Percentiles rank a stretch among this genome's conserved stretches.
phyloP scores from a whole-genome alignment of 2,888 invertebrate species.

The Folsomia manolachei region DNA sequence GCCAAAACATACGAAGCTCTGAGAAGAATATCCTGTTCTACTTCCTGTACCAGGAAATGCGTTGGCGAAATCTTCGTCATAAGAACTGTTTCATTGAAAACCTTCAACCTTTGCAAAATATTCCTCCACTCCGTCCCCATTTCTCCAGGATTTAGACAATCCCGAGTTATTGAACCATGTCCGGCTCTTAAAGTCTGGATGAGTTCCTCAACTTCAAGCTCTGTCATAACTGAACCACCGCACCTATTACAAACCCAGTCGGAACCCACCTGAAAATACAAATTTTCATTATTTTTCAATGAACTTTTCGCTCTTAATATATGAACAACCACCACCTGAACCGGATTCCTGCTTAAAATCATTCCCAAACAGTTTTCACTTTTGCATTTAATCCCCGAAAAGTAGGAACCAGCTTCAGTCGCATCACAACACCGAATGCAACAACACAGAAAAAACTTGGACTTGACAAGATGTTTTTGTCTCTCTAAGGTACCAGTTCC shows the following conservation, averaged over 20 bases:
- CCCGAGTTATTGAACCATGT: not conserved
- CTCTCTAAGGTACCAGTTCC: not conserved
- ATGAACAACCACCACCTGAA: too few relatives aligned
- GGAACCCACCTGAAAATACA: not conserved
- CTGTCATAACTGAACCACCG: not conserved
- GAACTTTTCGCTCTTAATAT: too few relatives aligned
- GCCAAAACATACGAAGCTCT: not conserved
- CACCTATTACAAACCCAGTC: not conserved
- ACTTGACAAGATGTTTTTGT: not conserved
- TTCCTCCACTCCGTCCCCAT: not conserved
- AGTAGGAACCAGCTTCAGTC: slow-evolving; percentile 19
- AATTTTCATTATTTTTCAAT: too few relatives aligned
- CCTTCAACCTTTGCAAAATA: not conserved
- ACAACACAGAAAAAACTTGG: slow-evolving; percentile 5
- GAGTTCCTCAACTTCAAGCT: not conserved
- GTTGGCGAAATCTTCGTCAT: not conserved
- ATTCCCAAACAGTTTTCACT: not conserved
- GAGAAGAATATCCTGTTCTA: not conserved
- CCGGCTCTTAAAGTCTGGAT: not conserved
- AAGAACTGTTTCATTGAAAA: not conserved
- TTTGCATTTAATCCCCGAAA: slow-evolving; percentile 22
- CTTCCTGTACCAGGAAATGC: not conserved
- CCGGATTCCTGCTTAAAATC: not conserved
- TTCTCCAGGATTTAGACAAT: not conserved
- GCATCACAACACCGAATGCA: slow-evolving; percentile 27